Evolutionary conservation across 2,888 invertebrate genomes (phyloP), one percentile per base, ranked within the genome.

Genomic region (Perithous albicinctus): DNA sequence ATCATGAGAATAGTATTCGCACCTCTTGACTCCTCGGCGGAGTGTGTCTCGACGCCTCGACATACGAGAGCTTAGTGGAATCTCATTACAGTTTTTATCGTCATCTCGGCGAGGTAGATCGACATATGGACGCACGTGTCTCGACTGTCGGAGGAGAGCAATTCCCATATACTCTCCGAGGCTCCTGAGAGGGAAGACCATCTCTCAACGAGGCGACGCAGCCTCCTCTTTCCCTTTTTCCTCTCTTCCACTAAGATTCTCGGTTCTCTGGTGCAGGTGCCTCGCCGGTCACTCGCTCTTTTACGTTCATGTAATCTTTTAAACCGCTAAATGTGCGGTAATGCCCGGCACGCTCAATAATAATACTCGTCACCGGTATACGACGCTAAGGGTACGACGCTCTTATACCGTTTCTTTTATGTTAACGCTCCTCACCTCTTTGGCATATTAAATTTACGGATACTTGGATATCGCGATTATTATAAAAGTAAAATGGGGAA

Each of bases 61-160:
- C 63, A 41, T 29, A 59, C 18, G 73, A 26, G 56, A 26, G 56
- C 12, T 41, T 38, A 23, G 46, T 15, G 46, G 80, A 69, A 67
- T 80, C 70, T 69, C 70, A 76, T 51, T 72, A 63, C 15, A 54
- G 12, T 41, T 73, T 73, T 59, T 72, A 69, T 51, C 69, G 69
- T 18, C 51, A 15, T 67, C 61, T 32, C 61, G 26, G 23, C 41
- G 54, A 54, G 41, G 67, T 23, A 54, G 67, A 79, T 79, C 54
- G 61, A 54, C 66, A 41, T 43, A 73, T 35, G 48, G n/a, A 77
- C 70, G 70, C 70, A 80, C 77, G 70, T 80, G 66, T 77, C 72
- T 43, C 32, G 69, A 79, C 63, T 69, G 63, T 46, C 43, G 43
- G 12, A 63, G 26, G 29, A 29, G 32, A 46, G 23, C 74, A 8